phyloP scores from a whole-genome alignment of 2,797 vertebrate species.

The Choloepus didactylus region DNA sequence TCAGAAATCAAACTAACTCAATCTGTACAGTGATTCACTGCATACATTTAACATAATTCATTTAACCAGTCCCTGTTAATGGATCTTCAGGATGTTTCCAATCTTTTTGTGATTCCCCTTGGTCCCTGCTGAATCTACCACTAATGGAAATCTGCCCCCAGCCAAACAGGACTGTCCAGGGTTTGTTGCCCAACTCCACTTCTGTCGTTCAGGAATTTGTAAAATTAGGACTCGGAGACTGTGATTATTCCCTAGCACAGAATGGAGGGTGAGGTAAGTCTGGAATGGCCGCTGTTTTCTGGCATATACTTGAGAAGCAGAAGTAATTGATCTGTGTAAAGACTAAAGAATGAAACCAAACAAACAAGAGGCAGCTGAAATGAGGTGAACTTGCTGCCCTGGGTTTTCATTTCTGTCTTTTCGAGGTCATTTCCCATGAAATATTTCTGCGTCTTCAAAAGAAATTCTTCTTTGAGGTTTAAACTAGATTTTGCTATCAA shows the following conservation, averaged over 20 bases:
- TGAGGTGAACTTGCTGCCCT: background rate
- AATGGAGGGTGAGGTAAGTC: background rate
- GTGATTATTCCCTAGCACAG: background rate
- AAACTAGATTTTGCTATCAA: background rate
- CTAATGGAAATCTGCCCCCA: no score
- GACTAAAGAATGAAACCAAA: background rate
- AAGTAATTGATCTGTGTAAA: background rate
- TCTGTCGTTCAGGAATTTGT: background rate
- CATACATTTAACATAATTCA: background rate
- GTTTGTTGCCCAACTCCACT: background rate
- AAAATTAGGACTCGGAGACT: background rate
- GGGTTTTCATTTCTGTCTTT: background rate
- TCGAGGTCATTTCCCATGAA: background rate
- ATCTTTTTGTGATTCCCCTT: background rate
- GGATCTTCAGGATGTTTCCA: background rate
- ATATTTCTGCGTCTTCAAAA: background rate
- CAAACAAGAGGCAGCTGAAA: background rate
- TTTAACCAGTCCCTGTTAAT: background rate
- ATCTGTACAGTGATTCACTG: background rate
- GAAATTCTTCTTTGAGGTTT: background rate
- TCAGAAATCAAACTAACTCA: background rate
- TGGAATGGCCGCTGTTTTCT: background rate
- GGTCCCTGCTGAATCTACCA: background rate
- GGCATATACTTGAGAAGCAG: background rate
- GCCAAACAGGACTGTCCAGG: background rate